phyloP scores from a whole-genome alignment of 2,888 invertebrate genomes.

The Agriopis leucophaearia region DNA sequence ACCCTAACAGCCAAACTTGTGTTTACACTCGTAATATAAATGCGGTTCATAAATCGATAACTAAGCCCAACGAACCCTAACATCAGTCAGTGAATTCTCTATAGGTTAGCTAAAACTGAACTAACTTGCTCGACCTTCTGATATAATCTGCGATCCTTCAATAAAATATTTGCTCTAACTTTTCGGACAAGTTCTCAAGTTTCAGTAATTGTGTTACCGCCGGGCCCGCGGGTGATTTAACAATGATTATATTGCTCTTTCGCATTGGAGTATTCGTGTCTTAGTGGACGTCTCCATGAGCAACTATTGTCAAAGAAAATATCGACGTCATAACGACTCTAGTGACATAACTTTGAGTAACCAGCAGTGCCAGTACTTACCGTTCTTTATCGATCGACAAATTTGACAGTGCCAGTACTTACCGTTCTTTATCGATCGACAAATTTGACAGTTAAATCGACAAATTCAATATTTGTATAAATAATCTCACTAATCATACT shows the following conservation, averaged over 20 bases:
- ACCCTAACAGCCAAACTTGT: neutral
- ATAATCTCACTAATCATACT: too few relatives aligned
- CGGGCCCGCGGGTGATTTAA: slow-evolving; percentile 19
- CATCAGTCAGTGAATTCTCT: slow-evolving; percentile 10
- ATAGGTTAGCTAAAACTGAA: slow-evolving; percentile 21
- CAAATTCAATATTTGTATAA: too few relatives aligned
- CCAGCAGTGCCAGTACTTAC: too few relatives aligned
- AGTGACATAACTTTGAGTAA: too few relatives aligned
- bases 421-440: too few relatives aligned
- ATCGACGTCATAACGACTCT: too few relatives aligned
- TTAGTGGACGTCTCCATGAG: neutral
- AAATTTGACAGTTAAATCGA: too few relatives aligned
- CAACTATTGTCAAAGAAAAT: neutral
- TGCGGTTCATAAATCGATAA: neutral
- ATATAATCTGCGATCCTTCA: slow-evolving; percentile 34
- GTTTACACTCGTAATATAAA: neutral
- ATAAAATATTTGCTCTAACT: slow-evolving; percentile 37
- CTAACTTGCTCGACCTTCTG: slow-evolving; percentile 11
- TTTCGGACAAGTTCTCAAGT: slow-evolving; percentile 32
- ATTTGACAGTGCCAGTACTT: too few relatives aligned
- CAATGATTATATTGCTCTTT: slow-evolving; percentile 25
- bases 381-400: too few relatives aligned
- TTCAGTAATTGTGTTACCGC: slow-evolving; percentile 33
- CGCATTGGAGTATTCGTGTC: slow-evolving; percentile 4
- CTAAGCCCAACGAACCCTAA: slow-evolving; percentile 1